These are phyloP conservation scores for Odontamblyopus lacepedii DNA, from an alignment of 2,797 vertebrate genomes.

Conservation along the genomic window DNA sequence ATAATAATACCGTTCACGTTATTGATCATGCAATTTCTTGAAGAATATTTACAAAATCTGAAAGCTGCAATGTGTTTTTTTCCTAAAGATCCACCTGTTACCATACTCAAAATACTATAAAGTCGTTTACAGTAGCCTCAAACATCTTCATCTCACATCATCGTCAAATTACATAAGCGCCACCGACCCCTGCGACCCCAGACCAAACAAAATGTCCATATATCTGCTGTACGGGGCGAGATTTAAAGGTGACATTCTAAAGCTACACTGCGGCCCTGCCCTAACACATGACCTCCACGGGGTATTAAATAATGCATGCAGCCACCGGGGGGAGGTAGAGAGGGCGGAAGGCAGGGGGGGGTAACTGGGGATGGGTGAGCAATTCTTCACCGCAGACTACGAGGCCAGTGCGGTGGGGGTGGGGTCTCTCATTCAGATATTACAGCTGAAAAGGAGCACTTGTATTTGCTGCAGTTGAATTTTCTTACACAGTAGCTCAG, in stretches of 20 bases:
- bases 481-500: conserved; percentile 20
- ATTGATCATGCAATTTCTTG: no score
- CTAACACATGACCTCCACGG: conserved; percentile 17
- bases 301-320: conserved; percentile 70
- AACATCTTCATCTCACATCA: neutral
- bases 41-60: no score
- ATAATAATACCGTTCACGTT: neutral
- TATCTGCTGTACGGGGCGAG: neutral
- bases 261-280: conserved; percentile 20
- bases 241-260: conserved; percentile 13
- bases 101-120: neutral
- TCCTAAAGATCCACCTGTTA: no score
- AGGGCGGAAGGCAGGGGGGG: conserved; percentile 4
- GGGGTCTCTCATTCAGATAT: conserved; percentile 18
- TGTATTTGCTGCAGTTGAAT: conserved; percentile 3
- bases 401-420: conserved; percentile 34
- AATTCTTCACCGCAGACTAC: conserved; percentile 54
- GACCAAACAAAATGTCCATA: conserved; percentile 14
- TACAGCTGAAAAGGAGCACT: conserved; percentile 29
- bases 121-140: neutral
- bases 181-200: neutral
- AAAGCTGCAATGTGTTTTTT: no score
- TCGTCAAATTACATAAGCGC: neutral
- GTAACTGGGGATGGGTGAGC: conserved; percentile 9
- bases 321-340: conserved; percentile 27